phyloP scores from a whole-genome alignment of 2,113 vertebrate genomes.

The Indicator maculatus region DNA sequence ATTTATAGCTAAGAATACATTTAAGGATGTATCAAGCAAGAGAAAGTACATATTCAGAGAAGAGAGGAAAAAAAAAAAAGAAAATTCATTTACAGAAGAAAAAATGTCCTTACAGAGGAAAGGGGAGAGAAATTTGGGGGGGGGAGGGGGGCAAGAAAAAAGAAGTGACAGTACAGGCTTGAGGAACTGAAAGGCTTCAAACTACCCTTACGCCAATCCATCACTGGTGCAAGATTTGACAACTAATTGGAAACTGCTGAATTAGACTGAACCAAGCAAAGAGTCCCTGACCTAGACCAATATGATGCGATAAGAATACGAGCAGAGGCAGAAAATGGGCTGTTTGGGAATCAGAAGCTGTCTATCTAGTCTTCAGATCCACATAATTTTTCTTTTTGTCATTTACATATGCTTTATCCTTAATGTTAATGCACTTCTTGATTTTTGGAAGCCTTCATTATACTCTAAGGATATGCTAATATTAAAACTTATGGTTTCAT shows the following conservation, averaged over 20 bases:
- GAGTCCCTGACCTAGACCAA: not conserved
- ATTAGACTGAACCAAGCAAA: not conserved
- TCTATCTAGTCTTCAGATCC: not conserved
- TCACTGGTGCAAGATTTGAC: not conserved
- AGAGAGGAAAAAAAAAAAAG: not conserved
- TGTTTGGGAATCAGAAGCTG: not conserved
- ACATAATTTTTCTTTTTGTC: conserved; percentile 23
- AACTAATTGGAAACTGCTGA: conserved; percentile 30
- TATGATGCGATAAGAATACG: not conserved
- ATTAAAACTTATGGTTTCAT: conserved; percentile 12
- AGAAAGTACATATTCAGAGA: not conserved
- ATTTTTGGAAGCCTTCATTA: conserved; percentile 44
- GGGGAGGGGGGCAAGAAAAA: not conserved
- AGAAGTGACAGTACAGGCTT: not conserved
- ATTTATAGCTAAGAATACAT: conserved; percentile 10
- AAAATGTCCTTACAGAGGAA: not conserved
- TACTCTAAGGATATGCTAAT: conserved; percentile 33
- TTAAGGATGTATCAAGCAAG: not conserved
- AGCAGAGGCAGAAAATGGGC: conserved; percentile 22
- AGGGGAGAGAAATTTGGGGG: not conserved
- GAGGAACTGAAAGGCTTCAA: not conserved
- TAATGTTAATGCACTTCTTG: conserved; percentile 48
- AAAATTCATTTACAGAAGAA: not conserved
- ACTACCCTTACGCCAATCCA: not conserved
- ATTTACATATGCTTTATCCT: conserved; percentile 30